A percentile compares a stretch with the other conserved stretches of the same genome.
Conservation (phyloP, 2,113 vertebrate species). For the Capreolus pygargus region DNA sequence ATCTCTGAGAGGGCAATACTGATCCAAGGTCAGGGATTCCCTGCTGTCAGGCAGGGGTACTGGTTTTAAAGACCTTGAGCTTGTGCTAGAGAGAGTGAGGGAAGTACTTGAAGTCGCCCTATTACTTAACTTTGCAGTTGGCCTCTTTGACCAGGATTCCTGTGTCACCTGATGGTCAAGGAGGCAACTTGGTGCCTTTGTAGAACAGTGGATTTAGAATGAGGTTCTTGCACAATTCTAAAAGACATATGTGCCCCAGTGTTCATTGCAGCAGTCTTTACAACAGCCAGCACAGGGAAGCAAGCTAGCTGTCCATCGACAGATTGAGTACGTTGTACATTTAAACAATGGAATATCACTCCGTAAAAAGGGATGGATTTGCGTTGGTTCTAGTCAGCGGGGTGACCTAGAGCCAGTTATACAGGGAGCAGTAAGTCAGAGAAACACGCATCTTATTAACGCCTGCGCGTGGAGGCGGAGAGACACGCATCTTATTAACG, state of each 20-base stretch:
- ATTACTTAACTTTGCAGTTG: not conserved
- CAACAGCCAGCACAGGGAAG: not conserved
- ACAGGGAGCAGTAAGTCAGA: not conserved
- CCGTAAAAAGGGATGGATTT: not conserved
- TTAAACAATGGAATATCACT: not conserved
- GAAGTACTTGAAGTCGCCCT: not conserved
- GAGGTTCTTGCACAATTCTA: not conserved
- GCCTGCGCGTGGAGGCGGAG: no score
- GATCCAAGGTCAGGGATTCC: not conserved
- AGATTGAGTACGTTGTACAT: not conserved
- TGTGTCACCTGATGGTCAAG: rapidly evolving
- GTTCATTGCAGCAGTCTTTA: not conserved
- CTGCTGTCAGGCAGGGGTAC: rapidly evolving
- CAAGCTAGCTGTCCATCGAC: not conserved
- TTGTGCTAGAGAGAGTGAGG: not conserved
- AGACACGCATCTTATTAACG: no score
- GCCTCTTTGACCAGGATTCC: not conserved
- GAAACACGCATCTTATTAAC: not conserved
- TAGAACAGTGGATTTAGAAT: not conserved
- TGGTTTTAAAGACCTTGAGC: not conserved
- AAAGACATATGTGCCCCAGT: not conserved
- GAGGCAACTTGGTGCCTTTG: not conserved
- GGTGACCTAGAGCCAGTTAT: not conserved
- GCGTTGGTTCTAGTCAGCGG: not conserved
- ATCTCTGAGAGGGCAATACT: not conserved